Evolutionary conservation across 2,888 invertebrate genomes (phyloP).

Genomic region (Laothoe populi): DNA sequence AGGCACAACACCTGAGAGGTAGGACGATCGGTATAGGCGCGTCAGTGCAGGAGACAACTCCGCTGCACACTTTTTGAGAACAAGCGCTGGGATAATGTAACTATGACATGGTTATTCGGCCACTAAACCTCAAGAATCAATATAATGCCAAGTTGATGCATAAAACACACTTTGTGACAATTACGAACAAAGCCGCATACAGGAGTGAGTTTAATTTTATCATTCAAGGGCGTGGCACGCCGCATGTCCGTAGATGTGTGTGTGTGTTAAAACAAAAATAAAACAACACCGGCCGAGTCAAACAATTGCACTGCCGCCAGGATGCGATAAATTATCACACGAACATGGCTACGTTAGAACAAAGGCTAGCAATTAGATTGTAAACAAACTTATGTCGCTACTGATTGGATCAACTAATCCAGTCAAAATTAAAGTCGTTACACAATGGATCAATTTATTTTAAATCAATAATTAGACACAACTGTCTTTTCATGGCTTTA

Average conservation of each 20-base stretch:
- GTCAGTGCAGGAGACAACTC: too few species aligned
- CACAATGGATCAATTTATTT: too few species aligned
- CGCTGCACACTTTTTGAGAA: too few species aligned
- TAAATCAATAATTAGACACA: neutral
- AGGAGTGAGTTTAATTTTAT: conserved; percentile 3
- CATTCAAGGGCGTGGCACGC: conserved; percentile 21
- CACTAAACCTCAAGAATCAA: neutral
- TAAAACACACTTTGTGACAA: neutral
- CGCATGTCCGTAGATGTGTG: neutral
- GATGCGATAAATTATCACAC: conserved; percentile 38
- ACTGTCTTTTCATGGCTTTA: too few species aligned
- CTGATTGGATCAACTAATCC: conserved; percentile 11
- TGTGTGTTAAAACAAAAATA: conserved; percentile 10
- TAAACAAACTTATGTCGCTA: neutral
- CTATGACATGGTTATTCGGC: too few species aligned
- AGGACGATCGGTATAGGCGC: too few species aligned
- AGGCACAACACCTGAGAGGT: too few species aligned
- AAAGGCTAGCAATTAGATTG: conserved; percentile 29
- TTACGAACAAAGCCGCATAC: neutral
- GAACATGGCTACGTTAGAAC: conserved; percentile 32
- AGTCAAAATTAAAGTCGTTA: neutral
- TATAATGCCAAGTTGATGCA: neutral
- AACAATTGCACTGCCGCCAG: conserved; percentile 26
- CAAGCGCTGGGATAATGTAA: too few species aligned
- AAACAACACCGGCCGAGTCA: neutral